Percentiles rank a stretch among this genome's conserved stretches.
These are phyloP conservation scores for Podiceps cristatus DNA, from an alignment of 2,113 vertebrate species.

Conservation along the genomic window DNA sequence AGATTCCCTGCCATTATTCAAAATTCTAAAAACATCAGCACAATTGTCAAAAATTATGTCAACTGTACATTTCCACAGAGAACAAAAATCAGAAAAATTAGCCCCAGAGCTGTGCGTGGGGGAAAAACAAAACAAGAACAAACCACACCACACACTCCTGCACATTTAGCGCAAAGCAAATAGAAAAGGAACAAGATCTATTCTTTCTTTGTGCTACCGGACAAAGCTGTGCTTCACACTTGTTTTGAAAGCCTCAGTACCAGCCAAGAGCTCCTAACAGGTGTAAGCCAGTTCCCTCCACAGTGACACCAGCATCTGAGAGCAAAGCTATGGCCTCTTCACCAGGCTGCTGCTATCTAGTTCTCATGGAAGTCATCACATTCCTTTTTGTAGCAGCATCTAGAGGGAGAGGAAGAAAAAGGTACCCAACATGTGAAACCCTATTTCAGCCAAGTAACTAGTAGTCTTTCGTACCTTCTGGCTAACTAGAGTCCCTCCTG, in stretches of 20 bases:
- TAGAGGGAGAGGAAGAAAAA: neutral
- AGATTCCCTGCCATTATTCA: neutral
- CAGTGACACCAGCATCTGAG: neutral
- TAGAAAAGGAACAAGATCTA: neutral
- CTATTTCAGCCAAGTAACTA: neutral
- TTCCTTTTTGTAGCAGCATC: neutral
- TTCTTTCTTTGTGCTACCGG: neutral
- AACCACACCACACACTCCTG: neutral
- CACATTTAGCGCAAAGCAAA: neutral
- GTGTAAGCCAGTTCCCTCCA: neutral
- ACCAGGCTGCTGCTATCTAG: neutral
- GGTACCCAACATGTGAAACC: neutral
- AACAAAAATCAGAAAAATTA: neutral
- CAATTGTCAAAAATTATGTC: neutral
- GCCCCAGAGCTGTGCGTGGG: neutral
- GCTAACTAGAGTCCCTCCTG: neutral
- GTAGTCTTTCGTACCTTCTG: neutral
- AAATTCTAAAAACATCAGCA: neutral
- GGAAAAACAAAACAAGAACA: neutral
- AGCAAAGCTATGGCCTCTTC: neutral
- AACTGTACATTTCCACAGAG: neutral
- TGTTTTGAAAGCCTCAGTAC: neutral
- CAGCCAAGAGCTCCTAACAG: neutral
- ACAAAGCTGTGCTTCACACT: accelerated
- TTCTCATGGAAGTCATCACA: neutral